Percentiles rank a stretch among this genome's conserved stretches.
phyloP scores from a whole-genome alignment of 1,140 invertebrate species.

The Dolichoris vasculosae region DNA sequence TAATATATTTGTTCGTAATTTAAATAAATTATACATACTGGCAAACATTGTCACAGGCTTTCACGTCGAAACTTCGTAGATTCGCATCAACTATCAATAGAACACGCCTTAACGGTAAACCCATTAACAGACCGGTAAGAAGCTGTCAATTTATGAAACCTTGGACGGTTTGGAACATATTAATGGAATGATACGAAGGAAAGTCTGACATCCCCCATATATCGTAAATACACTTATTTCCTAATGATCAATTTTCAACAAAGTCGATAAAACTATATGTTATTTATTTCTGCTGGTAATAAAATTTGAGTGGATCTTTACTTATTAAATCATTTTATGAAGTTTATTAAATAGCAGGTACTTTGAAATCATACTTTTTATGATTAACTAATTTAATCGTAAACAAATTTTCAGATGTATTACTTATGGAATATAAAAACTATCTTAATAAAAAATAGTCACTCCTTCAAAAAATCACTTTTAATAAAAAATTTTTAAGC shows the following conservation, averaged over 20 bases:
- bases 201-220: background rate
- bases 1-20: background rate
- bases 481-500: background rate
- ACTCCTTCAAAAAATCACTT: background rate
- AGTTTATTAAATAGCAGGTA: no score
- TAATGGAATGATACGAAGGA: background rate
- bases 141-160: background rate
- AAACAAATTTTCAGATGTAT: no score
- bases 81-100: conserved; percentile 11
- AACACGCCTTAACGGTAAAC: conserved; percentile 30
- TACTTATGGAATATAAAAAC: no score
- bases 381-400: no score
- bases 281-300: background rate
- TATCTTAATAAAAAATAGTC: background rate
- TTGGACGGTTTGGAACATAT: background rate
- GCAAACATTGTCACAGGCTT: background rate
- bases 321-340: no score
- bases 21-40: background rate
- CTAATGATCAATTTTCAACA: background rate
- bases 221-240: background rate
- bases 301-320: background rate
- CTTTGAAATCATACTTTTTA: no score
- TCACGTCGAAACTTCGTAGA: background rate
- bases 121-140: conserved; percentile 11
- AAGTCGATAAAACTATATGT: background rate